Evolutionary conservation across 2,888 invertebrate genomes (phyloP).

Genomic region (Macaria notata): DNA sequence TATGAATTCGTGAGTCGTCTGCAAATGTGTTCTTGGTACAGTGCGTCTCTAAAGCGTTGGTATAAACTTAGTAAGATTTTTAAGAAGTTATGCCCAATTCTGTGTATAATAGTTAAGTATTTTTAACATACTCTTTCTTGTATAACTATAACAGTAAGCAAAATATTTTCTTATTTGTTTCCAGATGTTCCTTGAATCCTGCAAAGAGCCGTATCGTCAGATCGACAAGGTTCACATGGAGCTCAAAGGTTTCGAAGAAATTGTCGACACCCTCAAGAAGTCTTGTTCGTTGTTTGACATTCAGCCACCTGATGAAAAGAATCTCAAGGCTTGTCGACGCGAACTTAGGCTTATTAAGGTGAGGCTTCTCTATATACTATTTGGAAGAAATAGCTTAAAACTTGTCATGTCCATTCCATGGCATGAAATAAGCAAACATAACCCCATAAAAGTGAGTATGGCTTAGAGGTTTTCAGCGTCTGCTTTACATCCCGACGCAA

Average conservation of each 20-base stretch:
- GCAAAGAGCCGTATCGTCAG: conserved; percentile 85
- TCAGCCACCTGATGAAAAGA: conserved; percentile 90
- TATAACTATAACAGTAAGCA: neutral
- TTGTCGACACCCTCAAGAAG: conserved; percentile 84
- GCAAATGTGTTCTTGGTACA: no score
- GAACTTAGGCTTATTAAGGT: conserved; percentile 90
- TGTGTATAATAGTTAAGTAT: no score
- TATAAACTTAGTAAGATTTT: no score
- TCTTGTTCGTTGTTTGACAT: conserved; percentile 94
- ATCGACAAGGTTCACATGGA: conserved; percentile 87
- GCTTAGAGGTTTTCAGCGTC: no score
- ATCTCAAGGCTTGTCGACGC: conserved; percentile 87
- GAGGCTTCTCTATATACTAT: conserved; percentile 13
- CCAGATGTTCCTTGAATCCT: conserved; percentile 84
- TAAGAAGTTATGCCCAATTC: no score
- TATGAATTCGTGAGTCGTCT: no score
- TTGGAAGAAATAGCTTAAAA: no score
- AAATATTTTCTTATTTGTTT: conserved; percentile 1
- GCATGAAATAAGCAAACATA: no score
- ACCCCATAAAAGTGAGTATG: conserved; percentile 84
- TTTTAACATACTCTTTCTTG: no score
- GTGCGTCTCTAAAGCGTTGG: no score
- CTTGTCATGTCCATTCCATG: no score
- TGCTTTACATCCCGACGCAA: no score
- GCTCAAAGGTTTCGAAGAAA: conserved; percentile 85